Conservation (phyloP, 1,140 invertebrate species). For the Cheumatopsyche charites region DNA sequence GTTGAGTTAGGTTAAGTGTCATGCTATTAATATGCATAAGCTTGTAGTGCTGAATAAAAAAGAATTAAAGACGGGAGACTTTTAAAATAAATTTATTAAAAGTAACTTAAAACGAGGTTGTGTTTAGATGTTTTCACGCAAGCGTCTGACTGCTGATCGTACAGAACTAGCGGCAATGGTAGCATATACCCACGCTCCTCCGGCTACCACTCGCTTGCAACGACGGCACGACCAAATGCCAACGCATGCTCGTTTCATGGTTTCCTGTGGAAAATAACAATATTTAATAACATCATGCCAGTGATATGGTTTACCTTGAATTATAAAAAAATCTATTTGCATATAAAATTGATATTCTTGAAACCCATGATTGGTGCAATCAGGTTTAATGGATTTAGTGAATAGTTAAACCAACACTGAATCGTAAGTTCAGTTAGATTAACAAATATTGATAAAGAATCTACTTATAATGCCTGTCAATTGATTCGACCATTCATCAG, state of each 20-base stretch:
- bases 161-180: constrained; percentile 96
- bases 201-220: constrained; percentile 94
- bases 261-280: constrained; percentile 72
- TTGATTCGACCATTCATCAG: too few relatives aligned
- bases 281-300: background rate
- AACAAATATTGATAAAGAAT: too few relatives aligned
- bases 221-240: constrained; percentile 98
- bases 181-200: constrained; percentile 96
- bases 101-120: constrained; percentile 6
- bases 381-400: constrained; percentile 1
- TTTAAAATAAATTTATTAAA: constrained; percentile 31
- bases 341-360: background rate
- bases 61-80: background rate
- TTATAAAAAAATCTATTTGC: background rate
- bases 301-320: background rate
- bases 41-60: background rate
- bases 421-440: too few relatives aligned
- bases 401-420: too few relatives aligned
- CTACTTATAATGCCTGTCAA: too few relatives aligned
- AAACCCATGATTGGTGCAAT: too few relatives aligned
- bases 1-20: too few relatives aligned
- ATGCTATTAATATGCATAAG: background rate
- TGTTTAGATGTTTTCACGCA: constrained; percentile 76
- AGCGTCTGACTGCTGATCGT: constrained; percentile 91
- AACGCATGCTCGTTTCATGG: constrained; percentile 96